Conservation (phyloP, 2,888 invertebrate genomes). For the Muscina levida region DNA sequence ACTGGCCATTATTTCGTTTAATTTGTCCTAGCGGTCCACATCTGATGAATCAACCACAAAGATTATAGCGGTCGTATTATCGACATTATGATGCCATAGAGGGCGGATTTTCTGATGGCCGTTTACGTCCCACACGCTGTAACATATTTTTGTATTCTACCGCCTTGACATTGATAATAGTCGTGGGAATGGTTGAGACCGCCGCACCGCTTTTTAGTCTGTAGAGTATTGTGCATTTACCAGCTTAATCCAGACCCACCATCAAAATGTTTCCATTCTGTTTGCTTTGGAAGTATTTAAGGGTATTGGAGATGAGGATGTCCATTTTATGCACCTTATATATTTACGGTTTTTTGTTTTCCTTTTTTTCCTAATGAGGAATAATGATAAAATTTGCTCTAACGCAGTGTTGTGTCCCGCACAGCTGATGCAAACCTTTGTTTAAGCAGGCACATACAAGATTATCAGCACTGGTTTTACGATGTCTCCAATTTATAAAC, state of each 20-base stretch:
- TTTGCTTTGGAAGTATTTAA: too few relatives aligned
- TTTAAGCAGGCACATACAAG: conserved; percentile 81
- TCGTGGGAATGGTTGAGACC: conserved; percentile 70
- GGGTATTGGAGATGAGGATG: too few relatives aligned
- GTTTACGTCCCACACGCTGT: conserved; percentile 72
- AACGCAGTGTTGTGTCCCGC: too few relatives aligned
- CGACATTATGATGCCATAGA: conserved; percentile 71
- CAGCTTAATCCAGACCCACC: conserved; percentile 98
- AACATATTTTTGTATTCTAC: conserved; percentile 68
- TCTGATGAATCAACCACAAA: conserved; percentile 72
- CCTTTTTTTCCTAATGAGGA: too few relatives aligned
- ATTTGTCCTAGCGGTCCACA: conserved; percentile 83
- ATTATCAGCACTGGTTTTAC: too few relatives aligned
- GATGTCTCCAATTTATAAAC: too few relatives aligned
- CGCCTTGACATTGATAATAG: conserved; percentile 72
- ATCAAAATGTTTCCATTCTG: too few relatives aligned
- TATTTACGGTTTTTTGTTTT: too few relatives aligned
- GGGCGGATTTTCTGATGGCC: conserved; percentile 70
- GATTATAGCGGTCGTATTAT: conserved; percentile 70
- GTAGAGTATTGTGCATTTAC: conserved; percentile 98
- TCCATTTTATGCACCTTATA: too few relatives aligned
- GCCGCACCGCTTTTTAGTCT: conserved; percentile 88
- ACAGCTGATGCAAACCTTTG: too few relatives aligned
- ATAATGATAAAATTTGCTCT: too few relatives aligned
- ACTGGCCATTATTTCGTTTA: conserved; percentile 95